A percentile compares a stretch with the other conserved stretches of the same genome.
Evolutionary conservation across 2,888 invertebrate genomes (phyloP).

Genomic region (Torymus aiolomorphi): DNA sequence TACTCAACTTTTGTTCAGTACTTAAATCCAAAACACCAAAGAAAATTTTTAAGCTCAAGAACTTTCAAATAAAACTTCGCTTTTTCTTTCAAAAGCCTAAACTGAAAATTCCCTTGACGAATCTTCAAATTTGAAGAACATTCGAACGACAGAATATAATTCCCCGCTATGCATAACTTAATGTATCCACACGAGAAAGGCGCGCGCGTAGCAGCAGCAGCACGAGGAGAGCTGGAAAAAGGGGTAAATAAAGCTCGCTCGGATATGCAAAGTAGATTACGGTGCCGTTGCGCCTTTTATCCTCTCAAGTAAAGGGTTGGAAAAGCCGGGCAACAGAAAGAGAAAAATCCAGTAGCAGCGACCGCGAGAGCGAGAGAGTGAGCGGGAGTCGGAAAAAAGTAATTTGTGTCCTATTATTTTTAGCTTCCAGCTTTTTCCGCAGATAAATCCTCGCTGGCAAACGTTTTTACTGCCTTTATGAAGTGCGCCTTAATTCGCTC

Average conservation of each 20-base stretch:
- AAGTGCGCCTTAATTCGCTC: neutral
- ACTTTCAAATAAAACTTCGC: no score
- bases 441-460: constrained; percentile 12
- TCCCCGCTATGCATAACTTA: no score
- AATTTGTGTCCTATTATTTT: constrained; percentile 43
- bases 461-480: constrained; percentile 20
- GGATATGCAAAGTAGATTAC: constrained; percentile 49
- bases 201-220: no score
- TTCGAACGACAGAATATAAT: no score
- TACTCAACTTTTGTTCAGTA: no score
- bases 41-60: no score
- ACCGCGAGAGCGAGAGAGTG: neutral
- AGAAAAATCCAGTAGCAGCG: neutral
- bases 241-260: constrained; percentile 20
- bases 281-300: constrained; percentile 24
- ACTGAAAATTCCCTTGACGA: no score
- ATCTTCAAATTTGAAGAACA: no score
- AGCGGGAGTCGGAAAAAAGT: constrained; percentile 34
- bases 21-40: no score
- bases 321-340: neutral
- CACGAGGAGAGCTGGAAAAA: neutral
- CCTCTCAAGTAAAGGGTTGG: neutral
- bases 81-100: no score
- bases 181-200: no score
- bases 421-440: constrained; percentile 29